Conservation (phyloP, 1,140 invertebrate genomes). For the Protaetia brevitarsis region DNA sequence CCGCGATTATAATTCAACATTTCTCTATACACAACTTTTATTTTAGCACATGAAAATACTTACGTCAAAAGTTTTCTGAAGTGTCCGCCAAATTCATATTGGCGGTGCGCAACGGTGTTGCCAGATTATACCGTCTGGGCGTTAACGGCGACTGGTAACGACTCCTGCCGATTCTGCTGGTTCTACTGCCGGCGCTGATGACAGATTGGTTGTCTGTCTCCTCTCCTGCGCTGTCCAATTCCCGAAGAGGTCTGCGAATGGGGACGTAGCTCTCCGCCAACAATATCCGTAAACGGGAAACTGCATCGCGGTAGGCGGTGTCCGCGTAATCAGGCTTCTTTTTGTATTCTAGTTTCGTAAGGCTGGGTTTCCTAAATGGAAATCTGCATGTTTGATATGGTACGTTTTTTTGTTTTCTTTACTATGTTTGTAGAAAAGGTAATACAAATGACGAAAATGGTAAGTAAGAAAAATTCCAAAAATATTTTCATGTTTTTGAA, state of each 20-base stretch:
- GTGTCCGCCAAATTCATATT: neutral
- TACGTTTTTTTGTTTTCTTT: too few species aligned
- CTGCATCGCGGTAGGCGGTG: slow-evolving; percentile 75
- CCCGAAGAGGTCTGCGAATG: slow-evolving; percentile 47
- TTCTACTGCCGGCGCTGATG: slow-evolving; percentile 41
- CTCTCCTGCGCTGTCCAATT: slow-evolving; percentile 51
- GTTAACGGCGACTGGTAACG: slow-evolving; percentile 41
- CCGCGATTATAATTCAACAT: neutral
- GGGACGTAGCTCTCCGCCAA: slow-evolving; percentile 72
- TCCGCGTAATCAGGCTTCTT: slow-evolving; percentile 75
- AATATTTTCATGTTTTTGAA: too few species aligned
- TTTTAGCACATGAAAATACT: too few species aligned
- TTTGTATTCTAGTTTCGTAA: slow-evolving; percentile 49
- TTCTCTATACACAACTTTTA: neutral
- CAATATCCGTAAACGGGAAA: slow-evolving; percentile 71
- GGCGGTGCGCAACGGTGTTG: slow-evolving; percentile 32
- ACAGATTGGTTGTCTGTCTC: slow-evolving; percentile 55
- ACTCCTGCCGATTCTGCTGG: slow-evolving; percentile 32
- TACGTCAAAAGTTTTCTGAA: neutral
- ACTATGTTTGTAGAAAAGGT: too few species aligned
- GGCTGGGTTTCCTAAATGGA: slow-evolving; percentile 38
- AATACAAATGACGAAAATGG: too few species aligned
- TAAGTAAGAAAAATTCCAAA: too few species aligned
- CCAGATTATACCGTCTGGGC: slow-evolving; percentile 47
- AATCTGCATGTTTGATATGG: too few species aligned